Conservation (phyloP, 2,888 invertebrate species). For the Hirtodrosophila trivittata region DNA sequence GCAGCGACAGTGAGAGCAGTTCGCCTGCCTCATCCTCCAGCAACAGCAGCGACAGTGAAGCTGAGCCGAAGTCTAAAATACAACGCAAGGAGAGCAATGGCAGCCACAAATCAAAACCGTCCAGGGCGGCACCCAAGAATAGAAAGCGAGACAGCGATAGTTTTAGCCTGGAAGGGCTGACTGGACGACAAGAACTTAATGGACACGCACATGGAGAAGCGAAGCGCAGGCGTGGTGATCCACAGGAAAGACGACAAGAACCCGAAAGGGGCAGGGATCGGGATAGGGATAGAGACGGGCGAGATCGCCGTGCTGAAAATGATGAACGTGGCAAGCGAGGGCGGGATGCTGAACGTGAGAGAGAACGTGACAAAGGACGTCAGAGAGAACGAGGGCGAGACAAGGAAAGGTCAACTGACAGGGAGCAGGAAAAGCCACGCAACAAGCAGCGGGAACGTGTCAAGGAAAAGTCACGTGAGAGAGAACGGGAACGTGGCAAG, state of each 20-base stretch:
- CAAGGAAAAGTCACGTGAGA: not conserved
- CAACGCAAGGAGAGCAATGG: slow-evolving; percentile 30
- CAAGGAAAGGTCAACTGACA: slow-evolving; percentile 6
- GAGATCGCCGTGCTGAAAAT: slow-evolving; percentile 13
- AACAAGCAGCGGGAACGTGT: slow-evolving; percentile 1
- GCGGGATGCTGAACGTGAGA: not conserved
- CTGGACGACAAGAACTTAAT: slow-evolving; percentile 42
- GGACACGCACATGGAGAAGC: slow-evolving; percentile 37
- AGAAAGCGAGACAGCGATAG: slow-evolving; percentile 50
- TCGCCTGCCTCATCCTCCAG: slow-evolving; percentile 44
- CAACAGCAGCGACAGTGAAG: slow-evolving; percentile 52
- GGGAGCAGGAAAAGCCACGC: slow-evolving; percentile 22
- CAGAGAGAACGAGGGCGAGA: too few species aligned
- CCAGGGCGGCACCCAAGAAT: slow-evolving; percentile 19
- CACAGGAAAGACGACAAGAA: slow-evolving; percentile 9
- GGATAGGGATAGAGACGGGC: slow-evolving; percentile 15
- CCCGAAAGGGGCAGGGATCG: slow-evolving; percentile 7
- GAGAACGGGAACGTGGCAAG: not conserved
- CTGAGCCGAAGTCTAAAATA: slow-evolving; percentile 42
- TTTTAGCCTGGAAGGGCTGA: slow-evolving; percentile 63
- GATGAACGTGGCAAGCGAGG: not conserved
- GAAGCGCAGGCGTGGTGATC: slow-evolving; percentile 20
- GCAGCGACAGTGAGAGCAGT: slow-evolving; percentile 29
- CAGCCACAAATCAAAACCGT: slow-evolving; percentile 24
- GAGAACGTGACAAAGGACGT: not conserved